Evolutionary conservation across 2,113 vertebrate species (phyloP).

Genomic region (Fulmarus glacialis): DNA sequence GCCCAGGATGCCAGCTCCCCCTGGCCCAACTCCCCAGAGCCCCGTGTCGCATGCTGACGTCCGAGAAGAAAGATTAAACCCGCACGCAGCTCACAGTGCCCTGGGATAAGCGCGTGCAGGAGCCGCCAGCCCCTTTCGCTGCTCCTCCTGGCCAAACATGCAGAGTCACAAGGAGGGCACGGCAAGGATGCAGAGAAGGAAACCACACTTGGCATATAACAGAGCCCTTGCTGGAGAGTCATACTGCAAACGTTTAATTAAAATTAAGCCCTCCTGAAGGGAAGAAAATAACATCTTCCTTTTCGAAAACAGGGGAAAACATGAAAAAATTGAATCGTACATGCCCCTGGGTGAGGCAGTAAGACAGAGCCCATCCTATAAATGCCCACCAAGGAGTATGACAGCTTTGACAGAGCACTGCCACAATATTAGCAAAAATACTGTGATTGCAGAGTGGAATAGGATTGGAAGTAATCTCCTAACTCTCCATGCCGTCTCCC

Average conservation of each 20-base stretch:
- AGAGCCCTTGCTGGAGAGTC: neutral
- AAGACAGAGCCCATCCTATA: neutral
- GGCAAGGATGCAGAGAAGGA: neutral
- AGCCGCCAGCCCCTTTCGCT: accelerated
- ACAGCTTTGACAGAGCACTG: neutral
- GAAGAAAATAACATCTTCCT: neutral
- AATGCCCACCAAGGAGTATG: neutral
- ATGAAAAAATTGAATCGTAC: accelerated
- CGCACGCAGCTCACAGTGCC: neutral
- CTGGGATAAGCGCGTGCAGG: neutral
- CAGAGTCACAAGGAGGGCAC: neutral
- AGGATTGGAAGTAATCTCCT: neutral
- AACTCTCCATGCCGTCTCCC: neutral
- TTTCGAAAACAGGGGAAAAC: neutral
- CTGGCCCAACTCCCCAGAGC: neutral
- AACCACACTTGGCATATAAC: neutral
- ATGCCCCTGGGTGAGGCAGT: neutral
- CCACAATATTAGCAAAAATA: neutral
- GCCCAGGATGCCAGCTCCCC: neutral
- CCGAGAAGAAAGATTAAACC: neutral
- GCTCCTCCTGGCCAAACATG: neutral
- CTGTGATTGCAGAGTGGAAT: neutral
- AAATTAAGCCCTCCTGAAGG: neutral
- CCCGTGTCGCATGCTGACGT: accelerated
- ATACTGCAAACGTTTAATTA: neutral